Conservation (phyloP, 2,797 vertebrate species). For the Lagorchestes hirsutus region DNA sequence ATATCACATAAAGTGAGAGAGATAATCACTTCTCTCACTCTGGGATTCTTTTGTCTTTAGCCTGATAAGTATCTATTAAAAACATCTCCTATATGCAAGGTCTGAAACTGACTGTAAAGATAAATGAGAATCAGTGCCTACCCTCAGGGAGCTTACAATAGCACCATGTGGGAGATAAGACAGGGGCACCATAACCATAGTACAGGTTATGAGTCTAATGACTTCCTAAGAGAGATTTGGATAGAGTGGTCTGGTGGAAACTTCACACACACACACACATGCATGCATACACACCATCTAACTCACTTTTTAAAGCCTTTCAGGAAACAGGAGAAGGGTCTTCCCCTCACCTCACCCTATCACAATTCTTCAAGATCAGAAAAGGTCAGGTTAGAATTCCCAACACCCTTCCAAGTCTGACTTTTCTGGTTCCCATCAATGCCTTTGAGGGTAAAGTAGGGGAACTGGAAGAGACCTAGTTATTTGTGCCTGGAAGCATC, state of each 20-base stretch:
- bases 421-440: background rate
- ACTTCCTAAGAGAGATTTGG: background rate
- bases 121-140: background rate
- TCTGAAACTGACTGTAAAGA: background rate
- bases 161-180: background rate
- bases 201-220: background rate
- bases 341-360: background rate
- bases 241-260: background rate
- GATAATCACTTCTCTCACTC: background rate
- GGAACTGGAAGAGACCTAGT: background rate
- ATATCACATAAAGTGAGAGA: background rate
- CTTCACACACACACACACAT: background rate
- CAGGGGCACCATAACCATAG: background rate
- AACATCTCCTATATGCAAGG: background rate
- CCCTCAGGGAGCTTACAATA: background rate
- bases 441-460: background rate
- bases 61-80: background rate
- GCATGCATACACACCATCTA: background rate
- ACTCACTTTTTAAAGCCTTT: background rate
- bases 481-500: background rate
- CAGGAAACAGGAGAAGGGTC: background rate
- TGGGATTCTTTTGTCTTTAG: background rate
- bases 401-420: background rate
- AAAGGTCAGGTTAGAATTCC: background rate
- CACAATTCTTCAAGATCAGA: background rate